Conservation (phyloP, 1,140 invertebrate species). For the Halictus rubicundus region DNA sequence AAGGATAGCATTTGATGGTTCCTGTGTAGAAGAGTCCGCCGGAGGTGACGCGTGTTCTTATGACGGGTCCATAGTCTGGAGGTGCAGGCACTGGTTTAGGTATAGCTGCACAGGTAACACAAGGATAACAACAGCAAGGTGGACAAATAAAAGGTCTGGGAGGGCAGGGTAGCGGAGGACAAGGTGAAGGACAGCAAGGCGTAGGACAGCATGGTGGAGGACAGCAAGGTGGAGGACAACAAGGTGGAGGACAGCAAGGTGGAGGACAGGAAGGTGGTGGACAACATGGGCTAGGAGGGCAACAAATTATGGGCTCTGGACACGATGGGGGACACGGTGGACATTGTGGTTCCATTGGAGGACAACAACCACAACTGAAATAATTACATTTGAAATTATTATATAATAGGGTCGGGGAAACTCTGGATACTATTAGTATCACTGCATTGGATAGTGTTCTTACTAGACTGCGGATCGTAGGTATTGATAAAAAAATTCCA, state of each 20-base stretch:
- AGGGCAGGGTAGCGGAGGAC: conserved; percentile 6
- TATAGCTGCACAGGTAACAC: conserved; percentile 37
- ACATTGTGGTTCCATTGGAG: conserved; percentile 28
- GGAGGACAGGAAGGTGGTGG: not conserved
- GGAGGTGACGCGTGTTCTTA: conserved; percentile 27
- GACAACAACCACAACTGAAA: conserved; percentile 35
- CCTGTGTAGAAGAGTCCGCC: conserved; percentile 50
- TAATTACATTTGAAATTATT: not conserved
- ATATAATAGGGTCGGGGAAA: no score
- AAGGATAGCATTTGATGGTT: conserved; percentile 26
- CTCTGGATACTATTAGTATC: not conserved
- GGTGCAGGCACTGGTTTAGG: conserved; percentile 49
- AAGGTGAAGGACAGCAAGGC: not conserved
- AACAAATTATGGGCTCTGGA: not conserved
- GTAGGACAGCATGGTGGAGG: not conserved
- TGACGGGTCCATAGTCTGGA: conserved; percentile 27
- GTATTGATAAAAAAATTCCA: no score
- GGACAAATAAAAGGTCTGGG: conserved; percentile 47
- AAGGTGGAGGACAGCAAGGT: not conserved
- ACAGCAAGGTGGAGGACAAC: not conserved
- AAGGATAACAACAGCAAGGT: conserved; percentile 39
- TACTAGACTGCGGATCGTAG: no score
- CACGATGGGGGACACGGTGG: not conserved
- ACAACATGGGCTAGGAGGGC: not conserved
- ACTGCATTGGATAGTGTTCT: no score